Base-by-base conservation (phyloP, 2,113 vertebrate species). In the Leptobrachium leishanense region DNA sequence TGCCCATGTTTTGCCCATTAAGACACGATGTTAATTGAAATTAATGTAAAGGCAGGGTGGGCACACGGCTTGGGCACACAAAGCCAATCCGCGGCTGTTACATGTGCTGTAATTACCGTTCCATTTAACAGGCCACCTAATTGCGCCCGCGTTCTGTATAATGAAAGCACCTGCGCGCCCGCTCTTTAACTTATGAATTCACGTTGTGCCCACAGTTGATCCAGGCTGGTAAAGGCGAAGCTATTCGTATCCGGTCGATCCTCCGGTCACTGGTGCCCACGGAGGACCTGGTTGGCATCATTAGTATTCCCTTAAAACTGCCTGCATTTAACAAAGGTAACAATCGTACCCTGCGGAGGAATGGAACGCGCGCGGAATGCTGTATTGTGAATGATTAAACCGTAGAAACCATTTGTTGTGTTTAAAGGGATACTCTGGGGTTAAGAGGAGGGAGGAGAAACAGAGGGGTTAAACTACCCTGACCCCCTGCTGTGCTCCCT, bases 181-280 rank as follows among this genome's bases (percentile, higher is more conserved):
- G 67, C 20, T 0, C 20, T 1, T 68, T 74, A 68, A 81, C 11
- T 74, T 11, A 12, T 41, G 53, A 4, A 50, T 74, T 74, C 72
- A 43, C 31, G 46, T 74, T 84, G 31, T 82, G 46, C 84, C 85
- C 50, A 75, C 88, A 99, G 98, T 93, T 99, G 75, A 99, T 99
- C 89, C 97, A 97, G 88, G 97, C 98, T 79, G 97, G 97, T 50
- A 99, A 99, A 89, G 98, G 98, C n/a, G 98, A 99, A 90, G 97
- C 98, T 80, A 93, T 99, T 79, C 91, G 98, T 77, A 98, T 99
- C 74, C 93, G 98, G 69, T 97, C 98, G 81, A 99, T 99, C 81
- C 91, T 99, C 85, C 96, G 97, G 74, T 99, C 98, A 71, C 87
- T 99, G n/a, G 98, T 99, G 40, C 97, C 97, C 9, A 98, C 93